phyloP scores from a whole-genome alignment of 2,797 vertebrate species.

The Salarias fasciatus region DNA sequence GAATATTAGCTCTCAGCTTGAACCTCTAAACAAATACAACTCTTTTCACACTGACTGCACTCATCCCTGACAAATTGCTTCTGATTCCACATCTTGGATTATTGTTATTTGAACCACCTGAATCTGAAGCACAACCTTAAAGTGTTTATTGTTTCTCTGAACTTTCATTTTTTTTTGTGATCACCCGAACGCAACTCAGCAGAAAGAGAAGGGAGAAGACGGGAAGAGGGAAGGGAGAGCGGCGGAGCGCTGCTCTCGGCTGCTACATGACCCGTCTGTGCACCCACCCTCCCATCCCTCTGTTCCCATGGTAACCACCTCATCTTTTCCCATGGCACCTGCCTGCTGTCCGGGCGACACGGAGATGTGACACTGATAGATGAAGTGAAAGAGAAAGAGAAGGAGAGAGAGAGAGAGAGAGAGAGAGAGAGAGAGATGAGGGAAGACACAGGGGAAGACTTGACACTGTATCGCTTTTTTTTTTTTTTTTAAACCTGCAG shows the following conservation, averaged over 20 bases:
- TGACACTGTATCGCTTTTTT: slow-evolving; percentile 28
- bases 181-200: slow-evolving; percentile 20
- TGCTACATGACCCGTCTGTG: slow-evolving; percentile 50
- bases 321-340: slow-evolving; percentile 71
- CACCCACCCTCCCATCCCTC: slow-evolving; percentile 37
- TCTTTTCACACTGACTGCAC: background rate
- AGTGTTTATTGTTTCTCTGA: slow-evolving; percentile 11
- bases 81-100: slow-evolving; percentile 1
- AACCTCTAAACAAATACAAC: background rate
- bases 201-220: slow-evolving; percentile 9
- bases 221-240: slow-evolving; percentile 1
- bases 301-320: slow-evolving; percentile 73
- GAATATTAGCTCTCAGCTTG: no score
- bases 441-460: slow-evolving; percentile 26
- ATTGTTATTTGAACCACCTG: slow-evolving; percentile 10
- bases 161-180: background rate
- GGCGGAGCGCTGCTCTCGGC: slow-evolving; percentile 9
- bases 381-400: slow-evolving; percentile 58
- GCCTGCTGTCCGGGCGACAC: slow-evolving; percentile 74
- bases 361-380: slow-evolving; percentile 68
- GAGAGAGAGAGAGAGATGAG: background rate
- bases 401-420: slow-evolving; percentile 21
- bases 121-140: slow-evolving; percentile 11
- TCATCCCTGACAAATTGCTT: background rate
- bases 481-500: slow-evolving; percentile 56